Evolutionary conservation across 2,888 invertebrate genomes (phyloP).

Genomic region (Biston betularia): DNA sequence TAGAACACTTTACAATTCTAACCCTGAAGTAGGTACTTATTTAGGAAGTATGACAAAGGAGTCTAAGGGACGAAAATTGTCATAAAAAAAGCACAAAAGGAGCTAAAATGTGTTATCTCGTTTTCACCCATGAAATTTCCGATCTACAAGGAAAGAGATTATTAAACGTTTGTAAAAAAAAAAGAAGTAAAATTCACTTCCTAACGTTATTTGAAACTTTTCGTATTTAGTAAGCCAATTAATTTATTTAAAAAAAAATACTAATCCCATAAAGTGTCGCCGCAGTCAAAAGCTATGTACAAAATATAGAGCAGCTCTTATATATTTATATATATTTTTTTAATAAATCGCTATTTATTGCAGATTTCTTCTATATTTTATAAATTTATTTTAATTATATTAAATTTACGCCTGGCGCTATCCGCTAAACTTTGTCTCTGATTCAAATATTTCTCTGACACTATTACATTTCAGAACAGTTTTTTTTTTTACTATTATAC

Average conservation of each 20-base stretch:
- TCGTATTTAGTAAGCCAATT: not conserved
- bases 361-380: slow-evolving; percentile 26
- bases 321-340: slow-evolving; percentile 7
- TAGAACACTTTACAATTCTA: slow-evolving; percentile 3
- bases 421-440: slow-evolving; percentile 11
- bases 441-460: not conserved
- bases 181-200: too few species aligned
- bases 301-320: slow-evolving; percentile 56
- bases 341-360: slow-evolving; percentile 31
- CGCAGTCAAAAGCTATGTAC: slow-evolving; percentile 53
- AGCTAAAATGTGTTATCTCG: not conserved
- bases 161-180: not conserved
- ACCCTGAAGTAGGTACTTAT: not conserved
- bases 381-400: slow-evolving; percentile 19
- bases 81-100: not conserved
- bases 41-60: not conserved
- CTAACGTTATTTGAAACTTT: not conserved
- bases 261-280: slow-evolving; percentile 34
- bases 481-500: too few species aligned
- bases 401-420: slow-evolving; percentile 8
- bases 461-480: not conserved
- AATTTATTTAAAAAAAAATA: not conserved
- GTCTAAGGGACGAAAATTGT: not conserved
- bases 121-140: not conserved
- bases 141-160: not conserved